Evolutionary conservation across 2,797 vertebrate species (phyloP).

Genomic region (Anguilla anguilla): DNA sequence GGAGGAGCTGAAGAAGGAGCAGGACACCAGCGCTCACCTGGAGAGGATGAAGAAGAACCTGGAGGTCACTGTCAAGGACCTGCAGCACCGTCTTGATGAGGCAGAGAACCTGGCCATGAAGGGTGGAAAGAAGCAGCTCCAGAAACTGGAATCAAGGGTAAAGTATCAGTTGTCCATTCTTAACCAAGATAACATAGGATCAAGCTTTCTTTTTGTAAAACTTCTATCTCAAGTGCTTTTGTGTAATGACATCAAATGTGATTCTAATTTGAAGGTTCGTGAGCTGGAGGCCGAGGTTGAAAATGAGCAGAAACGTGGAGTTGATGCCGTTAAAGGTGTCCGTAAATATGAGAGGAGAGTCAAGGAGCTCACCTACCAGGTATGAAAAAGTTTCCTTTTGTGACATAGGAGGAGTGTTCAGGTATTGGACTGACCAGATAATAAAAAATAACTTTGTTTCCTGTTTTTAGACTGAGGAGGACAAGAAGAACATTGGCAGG

Average conservation of each 20-base stretch:
- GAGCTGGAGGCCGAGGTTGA: constrained; percentile 70
- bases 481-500: constrained; percentile 75
- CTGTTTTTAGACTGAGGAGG: constrained; percentile 71
- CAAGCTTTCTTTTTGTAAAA: too few relatives aligned
- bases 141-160: constrained; percentile 10
- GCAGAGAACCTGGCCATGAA: constrained; percentile 15
- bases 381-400: constrained; percentile 1
- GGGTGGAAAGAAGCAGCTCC: constrained; percentile 2
- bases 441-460: not conserved
- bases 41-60: constrained; percentile 77
- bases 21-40: constrained; percentile 51
- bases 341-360: constrained; percentile 63
- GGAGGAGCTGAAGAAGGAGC: constrained; percentile 12
- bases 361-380: constrained; percentile 70
- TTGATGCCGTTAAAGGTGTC: constrained; percentile 63
- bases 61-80: constrained; percentile 63
- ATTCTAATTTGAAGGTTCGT: constrained; percentile 54
- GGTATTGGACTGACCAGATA: not conserved
- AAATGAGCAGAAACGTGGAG: constrained; percentile 61
- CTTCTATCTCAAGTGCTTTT: not conserved
- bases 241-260: not conserved
- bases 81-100: constrained; percentile 11
- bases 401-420: not conserved
- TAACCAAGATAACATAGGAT: too few relatives aligned
- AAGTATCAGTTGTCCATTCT: not conserved